phyloP scores from a whole-genome alignment of 2,888 invertebrate genomes.

The Sthenelais limicola region DNA sequence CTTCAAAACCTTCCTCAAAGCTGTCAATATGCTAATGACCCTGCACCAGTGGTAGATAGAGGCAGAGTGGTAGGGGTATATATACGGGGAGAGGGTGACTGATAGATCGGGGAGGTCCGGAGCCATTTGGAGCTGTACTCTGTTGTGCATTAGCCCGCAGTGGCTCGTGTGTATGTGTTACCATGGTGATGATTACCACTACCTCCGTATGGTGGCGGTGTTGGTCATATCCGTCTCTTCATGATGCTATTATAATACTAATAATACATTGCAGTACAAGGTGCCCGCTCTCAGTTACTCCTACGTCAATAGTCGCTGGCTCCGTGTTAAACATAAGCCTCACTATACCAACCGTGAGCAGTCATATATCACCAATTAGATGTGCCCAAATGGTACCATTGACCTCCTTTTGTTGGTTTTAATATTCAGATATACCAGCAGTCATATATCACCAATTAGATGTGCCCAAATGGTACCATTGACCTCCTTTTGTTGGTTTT shows the following conservation, averaged over 20 bases:
- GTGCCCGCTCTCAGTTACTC: background rate
- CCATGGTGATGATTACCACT: too few species aligned
- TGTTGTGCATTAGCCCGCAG: background rate
- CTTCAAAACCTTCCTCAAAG: background rate
- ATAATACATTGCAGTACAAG: background rate
- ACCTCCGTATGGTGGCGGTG: too few species aligned
- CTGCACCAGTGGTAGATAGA: background rate
- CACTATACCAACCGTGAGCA: background rate
- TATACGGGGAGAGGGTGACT: background rate
- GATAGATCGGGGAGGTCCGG: background rate
- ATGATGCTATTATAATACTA: background rate
- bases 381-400: background rate
- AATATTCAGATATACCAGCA: too few species aligned
- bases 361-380: conserved; percentile 1
- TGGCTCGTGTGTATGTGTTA: too few species aligned
- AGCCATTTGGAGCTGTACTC: background rate
- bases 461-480: background rate
- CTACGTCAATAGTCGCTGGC: too few species aligned
- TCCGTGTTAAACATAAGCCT: too few species aligned
- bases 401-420: conserved; percentile 1
- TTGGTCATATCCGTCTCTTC: too few species aligned
- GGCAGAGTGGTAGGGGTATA: background rate
- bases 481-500: conserved; percentile 1
- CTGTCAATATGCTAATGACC: background rate
- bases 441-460: conserved; percentile 1